A percentile compares a stretch with the other conserved stretches of the same genome.
These are phyloP conservation scores for Arrhopalites spinosus DNA, from an alignment of 2,888 invertebrate species.

Conservation along the genomic window DNA sequence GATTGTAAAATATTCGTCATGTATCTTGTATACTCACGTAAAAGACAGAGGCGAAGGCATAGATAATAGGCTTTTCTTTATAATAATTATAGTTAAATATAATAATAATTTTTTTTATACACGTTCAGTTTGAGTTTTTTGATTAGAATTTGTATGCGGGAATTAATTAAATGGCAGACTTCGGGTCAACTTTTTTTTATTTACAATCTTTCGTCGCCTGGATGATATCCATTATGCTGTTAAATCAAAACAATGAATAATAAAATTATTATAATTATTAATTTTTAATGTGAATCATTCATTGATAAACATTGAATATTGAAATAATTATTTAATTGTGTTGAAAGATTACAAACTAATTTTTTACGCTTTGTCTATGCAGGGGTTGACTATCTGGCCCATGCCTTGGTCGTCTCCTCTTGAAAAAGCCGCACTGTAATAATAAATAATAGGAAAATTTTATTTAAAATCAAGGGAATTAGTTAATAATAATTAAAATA, in stretches of 20 bases:
- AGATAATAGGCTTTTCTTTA: neutral
- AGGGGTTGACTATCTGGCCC: slow-evolving; percentile 81
- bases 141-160: neutral
- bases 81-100: too few relatives aligned
- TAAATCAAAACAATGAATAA: too few relatives aligned
- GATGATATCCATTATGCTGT: slow-evolving; percentile 60
- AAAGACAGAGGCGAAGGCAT: too few relatives aligned
- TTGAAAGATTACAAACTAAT: too few relatives aligned
- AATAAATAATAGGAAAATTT: slow-evolving; percentile 38
- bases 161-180: too few relatives aligned
- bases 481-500: neutral
- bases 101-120: neutral
- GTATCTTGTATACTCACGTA: too few relatives aligned
- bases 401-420: slow-evolving; percentile 79
- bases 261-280: too few relatives aligned
- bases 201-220: slow-evolving; percentile 35
- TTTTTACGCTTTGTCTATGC: slow-evolving; percentile 68
- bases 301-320: too few relatives aligned
- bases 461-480: neutral
- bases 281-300: too few relatives aligned
- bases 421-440: slow-evolving; percentile 88
- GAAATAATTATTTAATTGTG: too few relatives aligned
- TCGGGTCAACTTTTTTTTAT: neutral
- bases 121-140: neutral
- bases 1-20: too few relatives aligned